Conservation (phyloP, 1,140 invertebrate genomes). For the roundworm (Caenorhabditis elegans) region DNA sequence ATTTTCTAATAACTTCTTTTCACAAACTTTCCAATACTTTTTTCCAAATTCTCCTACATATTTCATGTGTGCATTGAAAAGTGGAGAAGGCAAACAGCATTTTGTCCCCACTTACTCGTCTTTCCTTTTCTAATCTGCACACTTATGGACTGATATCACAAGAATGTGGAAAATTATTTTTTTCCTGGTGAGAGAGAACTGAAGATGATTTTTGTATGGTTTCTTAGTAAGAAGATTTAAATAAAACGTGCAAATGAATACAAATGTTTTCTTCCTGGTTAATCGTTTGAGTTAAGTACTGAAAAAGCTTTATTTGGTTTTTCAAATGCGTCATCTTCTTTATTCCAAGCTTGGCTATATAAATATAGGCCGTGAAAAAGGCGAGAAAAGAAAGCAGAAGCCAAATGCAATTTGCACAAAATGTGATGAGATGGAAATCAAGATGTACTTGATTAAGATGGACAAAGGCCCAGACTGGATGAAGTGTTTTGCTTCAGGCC, state of each 20-base stretch:
- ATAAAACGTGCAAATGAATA: not conserved
- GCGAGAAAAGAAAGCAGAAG: not conserved
- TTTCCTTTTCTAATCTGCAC: not conserved
- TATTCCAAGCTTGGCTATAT: no score
- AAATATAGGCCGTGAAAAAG: no score
- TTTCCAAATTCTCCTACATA: no score
- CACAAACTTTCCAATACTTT: no score
- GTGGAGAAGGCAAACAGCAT: conserved; percentile 7
- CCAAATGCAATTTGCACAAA: conserved; percentile 9
- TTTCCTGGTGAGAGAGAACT: not conserved
- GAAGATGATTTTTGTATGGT: no score
- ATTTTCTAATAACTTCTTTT: no score
- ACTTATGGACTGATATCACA: conserved; percentile 18
- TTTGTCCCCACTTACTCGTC: not conserved
- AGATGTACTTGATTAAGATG: not conserved
- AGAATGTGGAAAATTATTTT: conserved; percentile 2
- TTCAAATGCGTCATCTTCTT: no score
- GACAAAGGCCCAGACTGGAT: not conserved
- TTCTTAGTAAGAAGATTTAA: not conserved
- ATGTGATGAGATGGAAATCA: not conserved
- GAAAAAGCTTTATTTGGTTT: no score
- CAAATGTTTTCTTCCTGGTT: no score
- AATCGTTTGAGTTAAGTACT: no score
- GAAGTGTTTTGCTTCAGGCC: not conserved
- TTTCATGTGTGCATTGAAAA: conserved; percentile 1